Evolutionary conservation across 2,888 invertebrate species (phyloP).

Genomic region (Caenorhabditis sp.): DNA sequence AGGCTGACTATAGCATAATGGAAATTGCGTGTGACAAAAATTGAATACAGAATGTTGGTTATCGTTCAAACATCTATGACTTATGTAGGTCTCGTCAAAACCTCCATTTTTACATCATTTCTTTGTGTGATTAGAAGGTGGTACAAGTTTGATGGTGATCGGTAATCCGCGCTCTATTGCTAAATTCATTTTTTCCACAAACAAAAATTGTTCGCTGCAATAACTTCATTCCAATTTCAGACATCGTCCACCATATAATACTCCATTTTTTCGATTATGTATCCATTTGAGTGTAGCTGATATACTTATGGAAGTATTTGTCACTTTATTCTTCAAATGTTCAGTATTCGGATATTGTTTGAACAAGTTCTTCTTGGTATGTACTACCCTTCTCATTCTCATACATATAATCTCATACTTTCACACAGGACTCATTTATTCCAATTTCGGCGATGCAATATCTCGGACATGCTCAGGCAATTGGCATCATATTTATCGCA

Average conservation of each 20-base stretch:
- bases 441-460: slow-evolving; percentile 57
- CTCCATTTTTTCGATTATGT: slow-evolving; percentile 58
- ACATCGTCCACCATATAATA: slow-evolving; percentile 46
- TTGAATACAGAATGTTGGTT: too few relatives aligned
- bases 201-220: too few relatives aligned
- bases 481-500: slow-evolving; percentile 58
- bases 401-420: background rate
- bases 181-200: too few relatives aligned
- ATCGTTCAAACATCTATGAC: too few relatives aligned
- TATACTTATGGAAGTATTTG: slow-evolving; percentile 55
- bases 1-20: too few relatives aligned
- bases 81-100: too few relatives aligned
- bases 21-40: too few relatives aligned
- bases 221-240: too few relatives aligned
- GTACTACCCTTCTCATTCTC: background rate
- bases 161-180: too few relatives aligned
- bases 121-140: too few relatives aligned
- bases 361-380: slow-evolving; percentile 35
- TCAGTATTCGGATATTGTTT: slow-evolving; percentile 55
- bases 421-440: slow-evolving; percentile 21
- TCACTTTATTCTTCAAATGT: slow-evolving; percentile 57
- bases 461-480: slow-evolving; percentile 58
- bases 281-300: slow-evolving; percentile 59
- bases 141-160: too few relatives aligned
- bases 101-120: too few relatives aligned